These are phyloP conservation scores for Pterocles burchelli DNA, from an alignment of 2,113 vertebrate species.

Conservation along the genomic window DNA sequence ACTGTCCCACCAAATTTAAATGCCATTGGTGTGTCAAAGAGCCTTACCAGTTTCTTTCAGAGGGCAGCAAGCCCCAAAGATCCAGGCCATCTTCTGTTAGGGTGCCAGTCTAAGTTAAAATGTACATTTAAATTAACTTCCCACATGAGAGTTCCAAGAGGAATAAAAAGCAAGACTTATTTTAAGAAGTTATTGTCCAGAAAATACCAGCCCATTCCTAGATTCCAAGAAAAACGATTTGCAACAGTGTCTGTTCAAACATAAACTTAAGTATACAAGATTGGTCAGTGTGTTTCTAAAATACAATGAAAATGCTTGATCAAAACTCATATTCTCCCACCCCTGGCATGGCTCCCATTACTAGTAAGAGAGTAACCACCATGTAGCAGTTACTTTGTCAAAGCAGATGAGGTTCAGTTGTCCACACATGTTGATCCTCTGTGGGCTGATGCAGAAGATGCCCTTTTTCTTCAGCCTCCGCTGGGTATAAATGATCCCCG, in stretches of 20 bases:
- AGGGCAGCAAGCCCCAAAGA: conserved; percentile 77
- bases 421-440: conserved; percentile 82
- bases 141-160: neutral
- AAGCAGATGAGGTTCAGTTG: conserved; percentile 83
- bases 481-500: conserved; percentile 81
- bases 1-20: neutral
- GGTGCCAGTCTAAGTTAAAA: conserved; percentile 81
- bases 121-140: conserved; percentile 32
- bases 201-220: neutral
- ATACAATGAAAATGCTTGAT: neutral
- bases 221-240: neutral
- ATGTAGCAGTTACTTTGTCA: conserved; percentile 76
- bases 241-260: neutral
- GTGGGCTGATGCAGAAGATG: conserved; percentile 83
- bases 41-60: conserved; percentile 72
- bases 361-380: neutral
- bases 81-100: conserved; percentile 83
- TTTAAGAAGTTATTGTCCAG: neutral
- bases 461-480: conserved; percentile 76
- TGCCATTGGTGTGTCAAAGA: neutral
- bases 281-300: neutral
- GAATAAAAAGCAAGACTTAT: neutral
- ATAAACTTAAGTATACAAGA: neutral
- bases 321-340: neutral
- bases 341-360: neutral